These are phyloP conservation scores for Agelas oroides DNA, from an alignment of 37 sponge, comb jelly and placozoan genomes.

Conservation along the genomic window DNA sequence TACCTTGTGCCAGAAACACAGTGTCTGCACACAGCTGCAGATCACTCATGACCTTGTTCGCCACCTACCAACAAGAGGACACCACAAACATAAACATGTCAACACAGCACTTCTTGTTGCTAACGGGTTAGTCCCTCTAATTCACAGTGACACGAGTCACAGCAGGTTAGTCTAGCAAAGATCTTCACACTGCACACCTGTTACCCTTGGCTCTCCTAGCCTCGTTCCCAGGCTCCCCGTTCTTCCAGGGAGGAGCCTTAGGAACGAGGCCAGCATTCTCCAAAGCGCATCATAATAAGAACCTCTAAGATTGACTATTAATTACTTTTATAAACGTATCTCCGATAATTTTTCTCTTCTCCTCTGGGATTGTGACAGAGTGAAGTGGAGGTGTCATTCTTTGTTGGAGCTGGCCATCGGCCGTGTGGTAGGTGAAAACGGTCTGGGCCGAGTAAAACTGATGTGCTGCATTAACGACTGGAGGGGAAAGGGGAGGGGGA, in stretches of 20 bases:
- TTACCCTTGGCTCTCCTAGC: too few species aligned
- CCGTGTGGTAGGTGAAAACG: constrained; percentile 15
- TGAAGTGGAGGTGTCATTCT: constrained; percentile 64
- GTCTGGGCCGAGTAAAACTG: constrained; percentile 56
- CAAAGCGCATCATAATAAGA: too few species aligned
- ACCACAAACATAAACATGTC: neutral
- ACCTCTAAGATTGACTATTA: too few species aligned
- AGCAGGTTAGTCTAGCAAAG: too few species aligned
- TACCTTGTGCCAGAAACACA: constrained; percentile 77
- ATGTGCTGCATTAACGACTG: constrained; percentile 46
- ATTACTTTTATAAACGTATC: constrained; percentile 86
- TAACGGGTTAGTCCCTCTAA: too few species aligned
- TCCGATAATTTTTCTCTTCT: constrained; percentile 92
- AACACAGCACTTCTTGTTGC: neutral
- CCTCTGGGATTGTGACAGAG: constrained; percentile 73
- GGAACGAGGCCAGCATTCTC: too few species aligned
- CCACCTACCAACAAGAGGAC: constrained; percentile 10
- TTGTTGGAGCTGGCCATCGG: constrained; percentile 11
- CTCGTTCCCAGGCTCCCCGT: too few species aligned
- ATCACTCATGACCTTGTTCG: constrained; percentile 21
- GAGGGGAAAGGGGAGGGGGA: neutral
- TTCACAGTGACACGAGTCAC: too few species aligned
- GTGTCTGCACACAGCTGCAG: constrained; percentile 29
- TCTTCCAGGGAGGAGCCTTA: too few species aligned
- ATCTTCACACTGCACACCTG: too few species aligned